phyloP scores from a whole-genome alignment of 2,888 invertebrate species.

The Oscheius sp. region DNA sequence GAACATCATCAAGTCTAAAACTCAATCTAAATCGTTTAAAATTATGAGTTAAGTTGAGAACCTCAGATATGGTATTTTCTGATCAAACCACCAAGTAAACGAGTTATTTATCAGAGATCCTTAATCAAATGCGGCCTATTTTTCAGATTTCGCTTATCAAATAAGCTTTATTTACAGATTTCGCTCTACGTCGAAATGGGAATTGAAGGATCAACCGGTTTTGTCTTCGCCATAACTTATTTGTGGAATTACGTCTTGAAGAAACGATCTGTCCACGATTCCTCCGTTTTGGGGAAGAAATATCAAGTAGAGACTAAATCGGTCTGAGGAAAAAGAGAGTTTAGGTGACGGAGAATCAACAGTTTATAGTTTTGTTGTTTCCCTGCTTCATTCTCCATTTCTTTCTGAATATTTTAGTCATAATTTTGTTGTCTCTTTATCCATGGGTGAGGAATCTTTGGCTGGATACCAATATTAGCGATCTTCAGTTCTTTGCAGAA shows the following conservation, averaged over 20 bases:
- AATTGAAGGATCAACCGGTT: neutral
- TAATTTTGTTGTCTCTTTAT: neutral
- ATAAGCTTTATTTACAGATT: neutral
- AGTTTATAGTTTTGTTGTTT: neutral
- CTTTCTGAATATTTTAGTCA: neutral
- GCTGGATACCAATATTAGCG: neutral
- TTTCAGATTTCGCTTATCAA: no score
- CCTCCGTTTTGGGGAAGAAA: neutral
- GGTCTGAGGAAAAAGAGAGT: neutral
- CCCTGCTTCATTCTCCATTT: conserved; percentile 1
- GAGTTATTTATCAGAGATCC: conserved; percentile 46
- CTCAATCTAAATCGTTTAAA: no score
- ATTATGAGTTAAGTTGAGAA: no score
- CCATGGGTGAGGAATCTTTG: neutral
- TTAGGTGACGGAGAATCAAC: neutral
- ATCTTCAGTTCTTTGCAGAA: neutral
- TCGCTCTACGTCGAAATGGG: neutral
- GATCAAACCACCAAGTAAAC: conserved; percentile 18
- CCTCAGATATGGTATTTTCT: no score
- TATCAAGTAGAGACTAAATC: neutral
- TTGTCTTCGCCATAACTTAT: neutral
- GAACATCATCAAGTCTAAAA: no score
- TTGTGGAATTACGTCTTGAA: neutral
- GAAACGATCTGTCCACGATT: neutral
- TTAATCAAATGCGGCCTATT: conserved; percentile 23